These are phyloP conservation scores for Agriotes lineatus DNA, from an alignment of 2,888 invertebrate genomes.

Conservation along the genomic window DNA sequence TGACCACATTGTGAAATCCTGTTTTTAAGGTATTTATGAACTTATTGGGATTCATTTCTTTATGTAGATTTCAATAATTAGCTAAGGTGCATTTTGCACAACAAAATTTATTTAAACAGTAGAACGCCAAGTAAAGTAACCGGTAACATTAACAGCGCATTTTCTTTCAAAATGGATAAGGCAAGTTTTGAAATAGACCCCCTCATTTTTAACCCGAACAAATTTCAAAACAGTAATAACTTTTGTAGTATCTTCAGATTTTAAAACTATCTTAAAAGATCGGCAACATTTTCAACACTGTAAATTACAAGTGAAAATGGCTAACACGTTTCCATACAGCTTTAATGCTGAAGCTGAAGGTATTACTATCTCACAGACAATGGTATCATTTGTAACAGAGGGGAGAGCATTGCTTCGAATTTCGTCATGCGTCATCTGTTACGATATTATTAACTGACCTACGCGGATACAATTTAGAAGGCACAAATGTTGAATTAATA, in stretches of 20 bases:
- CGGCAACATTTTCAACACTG: too few species aligned
- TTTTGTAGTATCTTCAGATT: too few species aligned
- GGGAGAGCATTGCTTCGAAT: background rate
- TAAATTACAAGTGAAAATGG: too few species aligned
- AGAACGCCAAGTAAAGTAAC: background rate
- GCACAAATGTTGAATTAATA: background rate
- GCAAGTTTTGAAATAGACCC: background rate
- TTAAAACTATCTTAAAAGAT: too few species aligned
- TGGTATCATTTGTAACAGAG: background rate
- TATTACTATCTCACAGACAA: too few species aligned
- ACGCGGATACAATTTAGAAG: background rate
- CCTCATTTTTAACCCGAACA: too few species aligned
- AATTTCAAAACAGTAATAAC: too few species aligned
- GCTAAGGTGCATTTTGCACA: background rate
- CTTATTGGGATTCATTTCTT: background rate
- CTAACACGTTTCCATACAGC: too few species aligned
- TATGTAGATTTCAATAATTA: background rate
- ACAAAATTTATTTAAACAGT: too few species aligned
- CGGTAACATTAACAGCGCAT: background rate
- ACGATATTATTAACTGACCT: background rate
- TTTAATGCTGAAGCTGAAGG: too few species aligned
- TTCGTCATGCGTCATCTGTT: background rate
- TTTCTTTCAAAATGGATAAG: background rate
- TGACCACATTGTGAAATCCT: too few species aligned
- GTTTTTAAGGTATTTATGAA: too few species aligned